phyloP scores from a whole-genome alignment of 2,113 vertebrate genomes.

The Butorides virescens region DNA sequence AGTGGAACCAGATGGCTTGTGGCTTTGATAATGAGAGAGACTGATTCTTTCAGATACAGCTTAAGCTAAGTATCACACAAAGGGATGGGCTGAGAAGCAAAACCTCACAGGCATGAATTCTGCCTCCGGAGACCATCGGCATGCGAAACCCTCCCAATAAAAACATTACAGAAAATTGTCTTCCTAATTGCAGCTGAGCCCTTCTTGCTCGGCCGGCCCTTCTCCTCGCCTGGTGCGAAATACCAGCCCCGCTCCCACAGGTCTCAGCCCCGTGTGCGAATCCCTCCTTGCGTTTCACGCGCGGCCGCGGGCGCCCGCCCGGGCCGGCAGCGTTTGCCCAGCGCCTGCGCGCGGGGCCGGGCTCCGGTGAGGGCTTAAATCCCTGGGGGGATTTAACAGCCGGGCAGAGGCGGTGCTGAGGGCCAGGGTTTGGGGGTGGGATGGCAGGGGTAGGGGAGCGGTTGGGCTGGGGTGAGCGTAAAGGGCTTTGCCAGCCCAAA shows the following conservation, averaged over 20 bases:
- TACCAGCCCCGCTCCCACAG: neutral
- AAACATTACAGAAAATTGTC: neutral
- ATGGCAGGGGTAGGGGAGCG: too few relatives aligned
- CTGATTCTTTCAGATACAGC: conserved; percentile 54
- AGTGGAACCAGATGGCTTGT: conserved; percentile 77
- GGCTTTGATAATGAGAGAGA: conserved; percentile 73
- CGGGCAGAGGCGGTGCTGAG: too few relatives aligned
- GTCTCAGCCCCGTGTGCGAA: neutral
- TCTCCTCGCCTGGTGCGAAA: neutral
- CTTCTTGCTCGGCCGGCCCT: neutral
- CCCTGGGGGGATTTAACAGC: too few relatives aligned
- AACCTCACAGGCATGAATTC: conserved; percentile 53
- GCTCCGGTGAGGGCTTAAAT: rapidly evolving
- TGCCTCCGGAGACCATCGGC: conserved; percentile 58
- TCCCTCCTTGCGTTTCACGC: neutral
- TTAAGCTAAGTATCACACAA: conserved; percentile 15
- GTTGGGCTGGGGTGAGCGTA: too few relatives aligned
- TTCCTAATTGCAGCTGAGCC: neutral
- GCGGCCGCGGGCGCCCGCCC: neutral
- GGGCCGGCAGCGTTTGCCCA: neutral
- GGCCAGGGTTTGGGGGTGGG: too few relatives aligned
- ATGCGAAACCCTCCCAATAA: conserved; percentile 23
- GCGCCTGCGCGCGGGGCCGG: neutral
- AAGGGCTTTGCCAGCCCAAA: too few relatives aligned
- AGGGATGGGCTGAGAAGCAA: conserved; percentile 59